phyloP scores from a whole-genome alignment of 2,797 vertebrate genomes.

The Orestias chungarensis region DNA sequence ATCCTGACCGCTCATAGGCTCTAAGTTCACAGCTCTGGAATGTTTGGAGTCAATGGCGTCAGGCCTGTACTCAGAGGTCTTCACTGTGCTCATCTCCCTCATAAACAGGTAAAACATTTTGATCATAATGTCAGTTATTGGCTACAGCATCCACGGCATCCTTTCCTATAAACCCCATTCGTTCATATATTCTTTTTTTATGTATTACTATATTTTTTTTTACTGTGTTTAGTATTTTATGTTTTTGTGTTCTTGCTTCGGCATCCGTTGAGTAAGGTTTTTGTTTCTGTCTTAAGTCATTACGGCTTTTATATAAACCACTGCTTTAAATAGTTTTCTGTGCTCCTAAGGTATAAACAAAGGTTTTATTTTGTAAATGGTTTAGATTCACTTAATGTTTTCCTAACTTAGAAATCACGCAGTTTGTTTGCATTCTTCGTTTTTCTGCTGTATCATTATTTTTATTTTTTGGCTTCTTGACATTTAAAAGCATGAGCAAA shows the following conservation, averaged over 20 bases:
- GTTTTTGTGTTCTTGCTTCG: background rate
- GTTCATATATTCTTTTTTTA: background rate
- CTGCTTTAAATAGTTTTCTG: too few species aligned
- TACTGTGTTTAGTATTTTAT: too few species aligned
- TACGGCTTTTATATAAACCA: too few species aligned
- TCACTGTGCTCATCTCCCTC: slow-evolving; percentile 93
- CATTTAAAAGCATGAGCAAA: background rate
- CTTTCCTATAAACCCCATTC: background rate
- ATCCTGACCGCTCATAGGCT: slow-evolving; percentile 69
- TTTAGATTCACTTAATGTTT: slow-evolving; percentile 1
- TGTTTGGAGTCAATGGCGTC: slow-evolving; percentile 95
- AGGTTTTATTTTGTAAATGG: too few species aligned
- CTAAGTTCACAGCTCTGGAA: slow-evolving; percentile 90
- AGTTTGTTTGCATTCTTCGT: background rate
- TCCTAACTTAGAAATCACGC: background rate
- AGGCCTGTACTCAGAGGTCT: slow-evolving; percentile 92
- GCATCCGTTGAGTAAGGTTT: background rate
- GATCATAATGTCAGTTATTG: background rate
- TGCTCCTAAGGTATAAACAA: too few species aligned
- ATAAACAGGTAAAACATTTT: slow-evolving; percentile 84
- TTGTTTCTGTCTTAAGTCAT: background rate
- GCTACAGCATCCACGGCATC: background rate
- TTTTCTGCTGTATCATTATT: too few species aligned
- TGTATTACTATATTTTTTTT: background rate
- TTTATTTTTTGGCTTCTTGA: background rate